A percentile compares a stretch with the other conserved stretches of the same genome.
These are phyloP conservation scores for Rhincodon typus DNA, from an alignment of 2,797 vertebrate genomes.

Conservation along the genomic window DNA sequence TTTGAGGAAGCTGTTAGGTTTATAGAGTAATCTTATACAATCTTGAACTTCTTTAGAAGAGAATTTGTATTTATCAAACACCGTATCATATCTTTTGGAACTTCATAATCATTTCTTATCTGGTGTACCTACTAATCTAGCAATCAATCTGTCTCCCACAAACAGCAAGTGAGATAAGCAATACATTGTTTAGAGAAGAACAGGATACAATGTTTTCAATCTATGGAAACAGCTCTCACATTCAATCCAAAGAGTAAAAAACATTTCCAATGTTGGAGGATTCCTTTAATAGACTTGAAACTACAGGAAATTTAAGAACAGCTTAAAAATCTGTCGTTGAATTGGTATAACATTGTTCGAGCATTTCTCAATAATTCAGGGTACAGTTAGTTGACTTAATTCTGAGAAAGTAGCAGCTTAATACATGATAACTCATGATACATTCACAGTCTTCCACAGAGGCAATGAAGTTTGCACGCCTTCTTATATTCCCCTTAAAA, in stretches of 20 bases:
- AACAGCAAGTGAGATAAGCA: background rate
- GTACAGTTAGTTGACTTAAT: background rate
- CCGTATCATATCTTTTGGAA: background rate
- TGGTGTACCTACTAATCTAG: background rate
- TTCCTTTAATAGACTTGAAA: background rate
- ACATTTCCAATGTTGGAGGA: background rate
- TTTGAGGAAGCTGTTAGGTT: background rate
- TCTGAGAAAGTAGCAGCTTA: background rate
- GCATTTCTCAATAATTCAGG: background rate
- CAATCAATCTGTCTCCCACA: background rate
- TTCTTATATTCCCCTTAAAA: no score
- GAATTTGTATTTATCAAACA: background rate
- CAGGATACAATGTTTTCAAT: background rate
- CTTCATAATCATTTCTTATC: background rate
- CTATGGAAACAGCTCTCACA: background rate
- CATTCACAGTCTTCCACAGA: background rate
- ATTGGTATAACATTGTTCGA: background rate
- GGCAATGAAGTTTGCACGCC: background rate
- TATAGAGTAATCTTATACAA: background rate
- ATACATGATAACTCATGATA: background rate
- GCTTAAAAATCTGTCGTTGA: background rate
- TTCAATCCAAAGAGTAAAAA: background rate
- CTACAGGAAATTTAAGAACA: background rate
- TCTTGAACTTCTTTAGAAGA: background rate
- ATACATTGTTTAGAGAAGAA: background rate